A percentile compares a stretch with the other conserved stretches of the same genome.
phyloP scores from a whole-genome alignment of 37 sponge, comb jelly and placozoan genomes.

The Oopsacas minuta region DNA sequence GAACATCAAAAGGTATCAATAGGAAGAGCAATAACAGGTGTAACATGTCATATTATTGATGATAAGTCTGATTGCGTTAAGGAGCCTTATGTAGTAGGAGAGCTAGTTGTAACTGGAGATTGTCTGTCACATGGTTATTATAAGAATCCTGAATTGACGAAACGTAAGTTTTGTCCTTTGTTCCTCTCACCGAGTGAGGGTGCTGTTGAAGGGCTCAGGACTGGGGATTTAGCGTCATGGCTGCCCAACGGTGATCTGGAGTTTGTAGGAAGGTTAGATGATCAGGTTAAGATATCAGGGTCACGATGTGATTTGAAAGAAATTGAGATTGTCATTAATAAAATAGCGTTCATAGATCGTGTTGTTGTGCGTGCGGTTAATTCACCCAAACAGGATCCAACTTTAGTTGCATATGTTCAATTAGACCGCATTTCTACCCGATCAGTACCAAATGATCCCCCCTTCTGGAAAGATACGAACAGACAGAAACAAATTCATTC shows the following conservation, averaged over 20 bases:
- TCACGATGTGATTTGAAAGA: neutral
- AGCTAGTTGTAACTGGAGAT: neutral
- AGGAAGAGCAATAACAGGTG: neutral
- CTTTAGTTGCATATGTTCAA: neutral
- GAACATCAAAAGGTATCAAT: conserved; percentile 2
- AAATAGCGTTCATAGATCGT: neutral
- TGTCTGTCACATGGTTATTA: conserved; percentile 7
- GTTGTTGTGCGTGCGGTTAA: neutral
- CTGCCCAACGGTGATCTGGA: neutral
- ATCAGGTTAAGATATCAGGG: conserved; percentile 1
- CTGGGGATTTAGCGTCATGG: neutral
- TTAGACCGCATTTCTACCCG: neutral
- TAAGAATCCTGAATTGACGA: conserved; percentile 1
- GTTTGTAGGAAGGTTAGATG: neutral
- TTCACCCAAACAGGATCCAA: neutral
- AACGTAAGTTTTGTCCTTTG: neutral
- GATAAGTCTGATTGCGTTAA: neutral
- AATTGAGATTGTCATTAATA: neutral
- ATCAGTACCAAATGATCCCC: neutral
- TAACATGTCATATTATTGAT: neutral
- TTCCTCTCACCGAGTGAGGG: neutral
- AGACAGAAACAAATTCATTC: neutral
- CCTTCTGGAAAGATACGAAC: neutral
- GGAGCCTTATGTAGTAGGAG: neutral
- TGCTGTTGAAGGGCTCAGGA: neutral